phyloP scores from a whole-genome alignment of 2,888 invertebrate genomes.

The Plagodis pulveraria region DNA sequence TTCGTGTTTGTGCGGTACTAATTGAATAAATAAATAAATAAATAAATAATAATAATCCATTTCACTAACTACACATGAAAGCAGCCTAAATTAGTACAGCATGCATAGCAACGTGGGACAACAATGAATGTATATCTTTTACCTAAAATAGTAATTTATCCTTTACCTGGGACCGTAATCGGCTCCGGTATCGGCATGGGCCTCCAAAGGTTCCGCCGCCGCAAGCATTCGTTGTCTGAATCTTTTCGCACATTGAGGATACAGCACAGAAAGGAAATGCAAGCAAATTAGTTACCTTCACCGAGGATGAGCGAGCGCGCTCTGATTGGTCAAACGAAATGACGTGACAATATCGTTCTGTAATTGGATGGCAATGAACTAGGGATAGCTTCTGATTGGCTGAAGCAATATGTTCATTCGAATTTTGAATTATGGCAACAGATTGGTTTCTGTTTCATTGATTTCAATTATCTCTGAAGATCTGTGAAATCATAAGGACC shows the following conservation, averaged over 20 bases:
- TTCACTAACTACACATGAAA: constrained; percentile 1
- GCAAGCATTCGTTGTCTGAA: constrained; percentile 7
- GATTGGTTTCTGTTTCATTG: too few species aligned
- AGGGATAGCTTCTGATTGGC: too few species aligned
- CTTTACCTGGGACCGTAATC: constrained; percentile 18
- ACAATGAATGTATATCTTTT: not conserved
- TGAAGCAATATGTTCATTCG: too few species aligned
- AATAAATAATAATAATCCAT: too few species aligned
- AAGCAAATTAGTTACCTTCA: constrained; percentile 6
- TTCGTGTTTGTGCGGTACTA: too few species aligned
- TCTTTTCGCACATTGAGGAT: constrained; percentile 12
- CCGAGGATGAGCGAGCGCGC: not conserved
- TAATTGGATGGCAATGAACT: not conserved
- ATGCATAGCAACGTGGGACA: not conserved
- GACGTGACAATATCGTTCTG: not conserved
- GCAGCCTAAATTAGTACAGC: not conserved
- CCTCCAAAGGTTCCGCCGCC: constrained; percentile 3
- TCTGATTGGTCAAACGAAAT: not conserved
- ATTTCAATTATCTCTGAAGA: too few species aligned
- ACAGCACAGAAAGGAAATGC: constrained; percentile 18
- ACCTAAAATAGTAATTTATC: not conserved
- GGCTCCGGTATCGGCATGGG: not conserved
- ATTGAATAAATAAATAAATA: too few species aligned
- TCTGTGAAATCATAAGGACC: too few species aligned
- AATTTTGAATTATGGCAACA: too few species aligned